Conservation (phyloP, 2,888 invertebrate species). For the Margaritifera margaritifera region DNA sequence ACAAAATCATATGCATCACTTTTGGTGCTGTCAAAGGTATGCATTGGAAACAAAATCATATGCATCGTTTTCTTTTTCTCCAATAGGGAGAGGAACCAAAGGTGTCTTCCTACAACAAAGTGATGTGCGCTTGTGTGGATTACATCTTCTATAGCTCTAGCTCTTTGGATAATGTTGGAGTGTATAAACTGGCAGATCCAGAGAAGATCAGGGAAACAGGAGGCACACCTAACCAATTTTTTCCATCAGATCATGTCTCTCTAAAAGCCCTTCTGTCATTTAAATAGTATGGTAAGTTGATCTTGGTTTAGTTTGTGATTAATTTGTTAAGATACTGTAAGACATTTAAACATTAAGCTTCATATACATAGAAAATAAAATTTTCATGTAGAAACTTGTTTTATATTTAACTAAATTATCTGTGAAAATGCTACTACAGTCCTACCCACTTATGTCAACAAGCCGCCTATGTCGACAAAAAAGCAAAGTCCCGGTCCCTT, state of each 20-base stretch:
- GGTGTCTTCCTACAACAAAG: constrained; percentile 51
- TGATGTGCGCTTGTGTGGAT: constrained; percentile 58
- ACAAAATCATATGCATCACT: neutral
- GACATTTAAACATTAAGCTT: no score
- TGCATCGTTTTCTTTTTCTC: neutral
- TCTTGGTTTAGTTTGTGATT: constrained; percentile 1
- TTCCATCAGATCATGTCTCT: constrained; percentile 71
- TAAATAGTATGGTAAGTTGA: constrained; percentile 34
- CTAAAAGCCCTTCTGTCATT: constrained; percentile 63
- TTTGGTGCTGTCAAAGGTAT: neutral
- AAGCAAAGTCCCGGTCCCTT: no score
- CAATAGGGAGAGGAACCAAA: constrained; percentile 64
- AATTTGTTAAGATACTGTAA: constrained; percentile 1
- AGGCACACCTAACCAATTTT: constrained; percentile 60
- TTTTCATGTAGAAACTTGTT: no score
- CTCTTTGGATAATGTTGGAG: constrained; percentile 57
- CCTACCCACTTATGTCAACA: no score
- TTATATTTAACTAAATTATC: no score
- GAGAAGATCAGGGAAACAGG: constrained; percentile 46
- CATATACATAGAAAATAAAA: no score
- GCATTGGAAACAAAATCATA: neutral
- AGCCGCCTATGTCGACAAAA: no score
- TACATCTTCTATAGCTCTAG: constrained; percentile 66
- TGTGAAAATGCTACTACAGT: no score
- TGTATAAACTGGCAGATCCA: constrained; percentile 50